These are phyloP conservation scores for Pempheris klunzingeri DNA, from an alignment of 2,797 vertebrate genomes.

Conservation along the genomic window DNA sequence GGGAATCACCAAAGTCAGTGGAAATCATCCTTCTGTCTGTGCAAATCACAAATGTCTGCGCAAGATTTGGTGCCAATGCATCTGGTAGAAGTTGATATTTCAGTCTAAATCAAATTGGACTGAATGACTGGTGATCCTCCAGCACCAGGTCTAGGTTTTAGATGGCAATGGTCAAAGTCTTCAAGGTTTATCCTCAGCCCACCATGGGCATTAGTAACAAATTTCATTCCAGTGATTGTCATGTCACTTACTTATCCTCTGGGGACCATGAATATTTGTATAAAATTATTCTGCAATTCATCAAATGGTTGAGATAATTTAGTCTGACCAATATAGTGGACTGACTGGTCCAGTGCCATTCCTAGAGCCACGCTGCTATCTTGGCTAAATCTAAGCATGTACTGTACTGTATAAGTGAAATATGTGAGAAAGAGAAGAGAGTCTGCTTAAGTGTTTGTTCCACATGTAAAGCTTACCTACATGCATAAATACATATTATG, in stretches of 20 bases:
- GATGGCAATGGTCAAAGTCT: too few relatives aligned
- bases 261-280: neutral
- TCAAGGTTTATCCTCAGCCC: neutral
- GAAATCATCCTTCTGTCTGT: neutral
- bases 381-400: neutral
- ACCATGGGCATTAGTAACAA: neutral
- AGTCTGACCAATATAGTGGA: neutral
- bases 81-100: neutral
- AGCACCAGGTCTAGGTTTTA: too few relatives aligned
- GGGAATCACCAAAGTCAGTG: neutral
- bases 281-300: neutral
- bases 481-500: constrained; percentile 2
- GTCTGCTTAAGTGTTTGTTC: neutral
- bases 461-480: neutral
- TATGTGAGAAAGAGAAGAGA: neutral
- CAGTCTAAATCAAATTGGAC: neutral
- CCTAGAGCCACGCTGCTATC: neutral
- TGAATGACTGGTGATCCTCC: too few relatives aligned
- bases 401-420: neutral
- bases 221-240: neutral
- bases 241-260: neutral
- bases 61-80: neutral
- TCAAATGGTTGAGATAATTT: neutral
- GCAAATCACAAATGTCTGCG: neutral
- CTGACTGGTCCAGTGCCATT: neutral